phyloP scores from a whole-genome alignment of 1,140 invertebrate genomes.

The Drosophila kanapiae region DNA sequence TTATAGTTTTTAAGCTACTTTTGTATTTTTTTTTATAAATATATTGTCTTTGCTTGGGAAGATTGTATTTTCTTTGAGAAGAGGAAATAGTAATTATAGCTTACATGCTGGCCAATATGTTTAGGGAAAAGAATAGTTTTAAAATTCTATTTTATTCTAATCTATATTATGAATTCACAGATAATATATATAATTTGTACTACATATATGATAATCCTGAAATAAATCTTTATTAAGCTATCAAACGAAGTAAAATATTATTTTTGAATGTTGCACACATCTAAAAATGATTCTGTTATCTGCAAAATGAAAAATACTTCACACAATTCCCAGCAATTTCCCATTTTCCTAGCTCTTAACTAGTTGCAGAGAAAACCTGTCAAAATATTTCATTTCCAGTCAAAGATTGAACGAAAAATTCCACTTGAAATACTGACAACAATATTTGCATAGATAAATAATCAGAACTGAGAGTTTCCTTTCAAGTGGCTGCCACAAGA shows the following conservation, averaged over 20 bases:
- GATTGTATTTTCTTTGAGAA: no score
- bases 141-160: background rate
- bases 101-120: background rate
- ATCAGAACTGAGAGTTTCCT: slow-evolving; percentile 9
- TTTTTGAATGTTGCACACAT: background rate
- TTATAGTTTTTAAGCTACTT: slow-evolving; percentile 4
- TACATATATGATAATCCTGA: no score
- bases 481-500: slow-evolving; percentile 1
- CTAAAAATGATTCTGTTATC: background rate
- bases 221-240: background rate
- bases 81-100: background rate
- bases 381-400: background rate
- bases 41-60: background rate
- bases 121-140: background rate
- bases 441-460: slow-evolving; percentile 24
- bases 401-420: background rate
- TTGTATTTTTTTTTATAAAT: background rate
- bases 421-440: background rate
- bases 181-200: no score
- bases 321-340: background rate
- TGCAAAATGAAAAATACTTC: background rate
- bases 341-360: background rate
- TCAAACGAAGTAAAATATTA: background rate
- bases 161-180: background rate
- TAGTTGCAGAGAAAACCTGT: background rate